Percentiles rank a stretch among this genome's conserved stretches.
phyloP scores from a whole-genome alignment of 2,113 vertebrate species.

The Electrona antarctica region DNA sequence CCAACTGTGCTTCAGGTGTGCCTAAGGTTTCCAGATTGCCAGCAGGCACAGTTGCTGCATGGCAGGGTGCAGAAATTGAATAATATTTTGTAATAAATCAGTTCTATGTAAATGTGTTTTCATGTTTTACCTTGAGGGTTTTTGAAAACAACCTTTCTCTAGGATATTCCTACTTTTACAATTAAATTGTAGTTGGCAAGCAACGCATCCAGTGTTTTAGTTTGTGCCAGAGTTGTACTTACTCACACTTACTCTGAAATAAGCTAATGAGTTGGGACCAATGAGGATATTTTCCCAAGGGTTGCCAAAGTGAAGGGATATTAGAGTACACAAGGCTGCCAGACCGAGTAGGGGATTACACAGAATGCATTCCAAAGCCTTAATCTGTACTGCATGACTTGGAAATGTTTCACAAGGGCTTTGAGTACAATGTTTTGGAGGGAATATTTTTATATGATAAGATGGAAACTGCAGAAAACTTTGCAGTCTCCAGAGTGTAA shows the following conservation, averaged over 20 bases:
- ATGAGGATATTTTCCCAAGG: constrained; percentile 47
- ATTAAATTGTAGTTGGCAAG: background rate
- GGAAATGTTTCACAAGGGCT: constrained; percentile 42
- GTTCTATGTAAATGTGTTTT: background rate
- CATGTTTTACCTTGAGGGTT: background rate
- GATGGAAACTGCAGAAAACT: no score
- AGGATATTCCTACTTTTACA: background rate
- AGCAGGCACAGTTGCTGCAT: constrained; percentile 46
- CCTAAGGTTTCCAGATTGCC: background rate
- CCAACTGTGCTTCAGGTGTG: background rate
- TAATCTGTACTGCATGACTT: constrained; percentile 77
- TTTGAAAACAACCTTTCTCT: background rate
- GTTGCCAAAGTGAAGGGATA: constrained; percentile 15
- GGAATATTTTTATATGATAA: background rate
- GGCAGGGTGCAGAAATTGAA: constrained; percentile 27
- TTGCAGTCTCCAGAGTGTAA: no score
- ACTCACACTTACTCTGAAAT: constrained; percentile 21
- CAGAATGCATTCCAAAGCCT: constrained; percentile 61
- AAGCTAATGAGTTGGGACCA: constrained; percentile 9
- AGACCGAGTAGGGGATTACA: constrained; percentile 60
- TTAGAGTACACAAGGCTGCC: constrained; percentile 24
- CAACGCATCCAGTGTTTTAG: background rate
- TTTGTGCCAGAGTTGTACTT: constrained; percentile 1
- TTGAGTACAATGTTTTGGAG: constrained; percentile 30
- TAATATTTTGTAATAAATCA: background rate